Evolutionary conservation across 2,888 invertebrate genomes (phyloP).

Genomic region (Tenthredo livida): DNA sequence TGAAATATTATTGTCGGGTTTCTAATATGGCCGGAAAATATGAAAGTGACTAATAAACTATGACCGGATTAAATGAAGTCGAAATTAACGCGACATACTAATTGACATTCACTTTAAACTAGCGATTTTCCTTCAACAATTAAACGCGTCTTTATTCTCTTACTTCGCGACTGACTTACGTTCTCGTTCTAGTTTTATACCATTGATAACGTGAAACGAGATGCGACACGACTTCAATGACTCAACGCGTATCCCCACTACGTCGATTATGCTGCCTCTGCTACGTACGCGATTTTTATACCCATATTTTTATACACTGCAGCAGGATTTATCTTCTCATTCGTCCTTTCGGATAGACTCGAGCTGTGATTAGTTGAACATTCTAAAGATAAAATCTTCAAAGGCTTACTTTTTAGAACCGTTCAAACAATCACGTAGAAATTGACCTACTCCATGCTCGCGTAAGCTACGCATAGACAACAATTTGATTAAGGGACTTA

Average conservation of each 20-base stretch:
- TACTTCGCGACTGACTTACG: not conserved
- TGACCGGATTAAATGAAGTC: not conserved
- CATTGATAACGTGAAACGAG: constrained; percentile 10
- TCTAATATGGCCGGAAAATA: not conserved
- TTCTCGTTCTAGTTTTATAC: constrained; percentile 2
- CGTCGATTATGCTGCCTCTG: not conserved
- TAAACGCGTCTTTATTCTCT: not conserved
- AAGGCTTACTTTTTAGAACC: not conserved
- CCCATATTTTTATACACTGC: no score
- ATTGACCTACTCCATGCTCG: not conserved
- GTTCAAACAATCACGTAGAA: not conserved
- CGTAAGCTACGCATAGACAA: not conserved
- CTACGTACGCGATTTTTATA: constrained; percentile 3
- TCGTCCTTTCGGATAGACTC: not conserved
- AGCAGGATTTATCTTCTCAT: not conserved
- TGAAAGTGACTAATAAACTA: not conserved
- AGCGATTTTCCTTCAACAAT: constrained; percentile 12
- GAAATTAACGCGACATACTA: constrained; percentile 1
- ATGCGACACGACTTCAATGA: not conserved
- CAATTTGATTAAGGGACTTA: not conserved
- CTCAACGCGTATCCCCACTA: not conserved
- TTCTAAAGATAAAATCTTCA: not conserved
- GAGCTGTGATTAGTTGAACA: not conserved
- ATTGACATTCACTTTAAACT: constrained; percentile 21
- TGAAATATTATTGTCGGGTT: not conserved